These are phyloP conservation scores for Mycteria americana DNA, from an alignment of 2,797 vertebrate genomes.

Conservation along the genomic window DNA sequence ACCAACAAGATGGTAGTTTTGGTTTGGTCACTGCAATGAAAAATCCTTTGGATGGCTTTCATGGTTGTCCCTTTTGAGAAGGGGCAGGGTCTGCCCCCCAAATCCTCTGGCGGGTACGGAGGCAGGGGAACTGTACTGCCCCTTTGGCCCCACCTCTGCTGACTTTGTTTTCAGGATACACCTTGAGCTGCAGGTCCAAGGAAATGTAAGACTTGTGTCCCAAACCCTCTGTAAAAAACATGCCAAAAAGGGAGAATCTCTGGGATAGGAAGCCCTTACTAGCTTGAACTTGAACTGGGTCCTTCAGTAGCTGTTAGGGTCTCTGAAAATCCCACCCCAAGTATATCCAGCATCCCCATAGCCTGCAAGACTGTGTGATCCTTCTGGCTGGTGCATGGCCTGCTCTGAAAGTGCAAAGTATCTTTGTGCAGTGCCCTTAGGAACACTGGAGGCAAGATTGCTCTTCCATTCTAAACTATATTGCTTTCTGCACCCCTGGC, in stretches of 20 bases:
- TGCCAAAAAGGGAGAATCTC: neutral
- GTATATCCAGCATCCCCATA: neutral
- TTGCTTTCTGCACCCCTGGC: neutral
- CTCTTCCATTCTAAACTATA: neutral
- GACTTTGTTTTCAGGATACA: accelerated
- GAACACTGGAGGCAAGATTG: neutral
- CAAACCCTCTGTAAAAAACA: neutral
- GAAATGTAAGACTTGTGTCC: neutral
- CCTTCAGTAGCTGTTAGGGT: neutral
- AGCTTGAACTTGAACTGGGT: neutral
- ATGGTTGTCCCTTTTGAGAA: neutral
- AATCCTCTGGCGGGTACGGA: neutral
- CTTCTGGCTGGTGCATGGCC: neutral
- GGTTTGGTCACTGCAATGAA: neutral
- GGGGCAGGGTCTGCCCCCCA: neutral
- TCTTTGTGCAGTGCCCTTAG: neutral
- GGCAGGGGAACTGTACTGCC: too few relatives aligned
- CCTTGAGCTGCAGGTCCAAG: neutral
- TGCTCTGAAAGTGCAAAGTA: neutral
- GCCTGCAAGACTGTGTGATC: neutral
- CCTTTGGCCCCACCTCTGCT: neutral
- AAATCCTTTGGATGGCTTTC: neutral
- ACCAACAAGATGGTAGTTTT: neutral
- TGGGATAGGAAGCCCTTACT: neutral
- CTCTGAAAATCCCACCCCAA: neutral